These are phyloP conservation scores for Aproaerema taeniolella DNA, from an alignment of 2,888 invertebrate genomes.

Conservation along the genomic window DNA sequence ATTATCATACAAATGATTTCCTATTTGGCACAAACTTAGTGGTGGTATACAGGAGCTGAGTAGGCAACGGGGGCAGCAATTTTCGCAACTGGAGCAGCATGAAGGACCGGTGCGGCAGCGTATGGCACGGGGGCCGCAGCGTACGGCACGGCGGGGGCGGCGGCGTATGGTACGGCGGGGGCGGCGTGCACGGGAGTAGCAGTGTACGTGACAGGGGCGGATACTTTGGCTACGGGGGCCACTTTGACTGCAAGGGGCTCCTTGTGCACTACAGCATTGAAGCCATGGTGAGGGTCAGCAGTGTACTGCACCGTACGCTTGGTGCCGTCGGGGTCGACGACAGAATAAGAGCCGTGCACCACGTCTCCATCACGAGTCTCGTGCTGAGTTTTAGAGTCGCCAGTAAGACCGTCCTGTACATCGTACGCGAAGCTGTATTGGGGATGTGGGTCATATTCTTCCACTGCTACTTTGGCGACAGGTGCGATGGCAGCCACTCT, in stretches of 20 bases:
- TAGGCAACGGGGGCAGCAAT: constrained; percentile 28
- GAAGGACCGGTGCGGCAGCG: constrained; percentile 25
- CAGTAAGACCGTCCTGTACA: constrained; percentile 73
- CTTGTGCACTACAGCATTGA: constrained; percentile 76
- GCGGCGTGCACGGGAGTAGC: constrained; percentile 32
- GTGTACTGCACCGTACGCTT: constrained; percentile 74
- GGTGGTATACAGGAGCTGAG: constrained; percentile 47
- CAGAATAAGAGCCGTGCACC: constrained; percentile 72
- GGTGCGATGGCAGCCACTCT: constrained; percentile 40
- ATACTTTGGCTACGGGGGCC: constrained; percentile 73
- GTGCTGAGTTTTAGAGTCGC: constrained; percentile 64
- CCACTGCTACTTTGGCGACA: constrained; percentile 41
- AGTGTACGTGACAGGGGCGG: constrained; percentile 44
- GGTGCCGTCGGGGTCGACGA: constrained; percentile 76
- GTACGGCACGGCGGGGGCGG: constrained; percentile 30
- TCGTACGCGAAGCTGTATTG: constrained; percentile 74
- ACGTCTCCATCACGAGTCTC: constrained; percentile 65
- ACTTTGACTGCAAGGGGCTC: constrained; percentile 65
- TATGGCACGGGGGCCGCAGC: constrained; percentile 29
- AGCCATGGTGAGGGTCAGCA: constrained; percentile 66
- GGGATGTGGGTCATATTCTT: constrained; percentile 49
- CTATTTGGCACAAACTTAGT: constrained; percentile 56
- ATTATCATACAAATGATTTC: too few species aligned
- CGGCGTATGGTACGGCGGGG: constrained; percentile 41
- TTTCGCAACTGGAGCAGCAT: constrained; percentile 27